phyloP scores from a whole-genome alignment of 1,140 invertebrate genomes.

The Hyles euphorbiae region DNA sequence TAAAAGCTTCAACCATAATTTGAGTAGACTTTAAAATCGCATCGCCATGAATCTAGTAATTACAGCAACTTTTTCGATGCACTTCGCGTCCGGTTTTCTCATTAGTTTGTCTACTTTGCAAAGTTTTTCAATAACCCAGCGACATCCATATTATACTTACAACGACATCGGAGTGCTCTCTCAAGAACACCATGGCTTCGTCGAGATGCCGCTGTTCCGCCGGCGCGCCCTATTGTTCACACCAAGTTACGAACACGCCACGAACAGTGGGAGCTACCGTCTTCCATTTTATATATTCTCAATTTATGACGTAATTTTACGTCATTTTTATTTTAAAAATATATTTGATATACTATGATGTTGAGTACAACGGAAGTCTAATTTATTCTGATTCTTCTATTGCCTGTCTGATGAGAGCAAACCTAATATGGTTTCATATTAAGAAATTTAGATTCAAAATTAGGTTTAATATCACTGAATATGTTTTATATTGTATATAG shows the following conservation, averaged over 20 bases:
- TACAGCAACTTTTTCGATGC: too few species aligned
- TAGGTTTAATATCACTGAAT: too few species aligned
- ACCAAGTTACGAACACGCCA: constrained; percentile 20
- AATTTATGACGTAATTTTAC: neutral
- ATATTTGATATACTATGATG: too few species aligned
- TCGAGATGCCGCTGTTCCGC: constrained; percentile 89
- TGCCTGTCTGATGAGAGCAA: too few species aligned
- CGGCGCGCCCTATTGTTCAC: constrained; percentile 76
- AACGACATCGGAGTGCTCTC: constrained; percentile 87
- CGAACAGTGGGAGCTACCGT: constrained; percentile 11
- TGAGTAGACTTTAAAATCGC: too few species aligned
- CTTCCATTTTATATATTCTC: neutral
- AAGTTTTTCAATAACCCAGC: neutral
- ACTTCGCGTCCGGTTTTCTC: too few species aligned
- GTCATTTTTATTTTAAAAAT: neutral
- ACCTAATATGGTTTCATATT: neutral
- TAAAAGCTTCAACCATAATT: too few species aligned
- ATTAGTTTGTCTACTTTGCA: too few species aligned
- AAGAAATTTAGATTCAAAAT: neutral
- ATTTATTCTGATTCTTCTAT: too few species aligned
- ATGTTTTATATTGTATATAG: too few species aligned
- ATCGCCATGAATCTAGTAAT: neutral
- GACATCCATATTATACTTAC: constrained; percentile 61
- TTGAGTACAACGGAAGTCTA: too few species aligned
- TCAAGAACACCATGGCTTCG: constrained; percentile 92